These are phyloP conservation scores for Glossosoma conforme DNA, from an alignment of 1,140 invertebrate genomes.

Conservation along the genomic window DNA sequence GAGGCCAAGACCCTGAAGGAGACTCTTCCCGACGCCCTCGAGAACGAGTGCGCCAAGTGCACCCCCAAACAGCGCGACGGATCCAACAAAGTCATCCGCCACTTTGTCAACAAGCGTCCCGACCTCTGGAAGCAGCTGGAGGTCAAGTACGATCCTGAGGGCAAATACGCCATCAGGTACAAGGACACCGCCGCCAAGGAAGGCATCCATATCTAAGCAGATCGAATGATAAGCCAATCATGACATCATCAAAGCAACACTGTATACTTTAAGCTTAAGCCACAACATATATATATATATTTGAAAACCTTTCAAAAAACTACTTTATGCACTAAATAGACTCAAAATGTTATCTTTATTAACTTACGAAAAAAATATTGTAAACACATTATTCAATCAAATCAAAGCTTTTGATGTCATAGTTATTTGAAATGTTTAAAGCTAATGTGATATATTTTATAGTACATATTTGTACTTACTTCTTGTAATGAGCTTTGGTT, in stretches of 20 bases:
- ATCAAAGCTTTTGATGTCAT: no score
- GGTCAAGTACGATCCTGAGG: slow-evolving; percentile 61
- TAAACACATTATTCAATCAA: no score
- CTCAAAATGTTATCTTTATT: not conserved
- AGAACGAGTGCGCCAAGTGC: slow-evolving; percentile 63
- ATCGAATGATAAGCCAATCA: no score
- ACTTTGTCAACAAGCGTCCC: slow-evolving; percentile 55
- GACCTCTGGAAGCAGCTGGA: slow-evolving; percentile 57
- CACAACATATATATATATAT: no score
- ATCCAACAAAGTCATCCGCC: slow-evolving; percentile 55
- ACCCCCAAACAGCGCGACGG: slow-evolving; percentile 56
- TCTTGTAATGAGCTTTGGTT: no score
- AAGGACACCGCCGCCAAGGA: slow-evolving; percentile 37
- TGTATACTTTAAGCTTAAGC: no score
- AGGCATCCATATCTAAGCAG: slow-evolving; percentile 5
- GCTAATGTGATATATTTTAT: no score
- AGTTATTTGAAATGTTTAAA: no score
- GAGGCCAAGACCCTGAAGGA: slow-evolving; percentile 68
- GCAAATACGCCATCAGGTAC: slow-evolving; percentile 56
- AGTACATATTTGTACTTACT: no score
- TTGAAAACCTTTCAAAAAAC: not conserved
- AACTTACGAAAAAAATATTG: not conserved
- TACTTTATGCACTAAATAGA: not conserved
- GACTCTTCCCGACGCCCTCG: slow-evolving; percentile 61
- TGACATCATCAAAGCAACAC: no score